Percentiles rank a stretch among this genome's conserved stretches.
Evolutionary conservation across 2,888 invertebrate species (phyloP).

Genomic region (Blastobasis adustella): DNA sequence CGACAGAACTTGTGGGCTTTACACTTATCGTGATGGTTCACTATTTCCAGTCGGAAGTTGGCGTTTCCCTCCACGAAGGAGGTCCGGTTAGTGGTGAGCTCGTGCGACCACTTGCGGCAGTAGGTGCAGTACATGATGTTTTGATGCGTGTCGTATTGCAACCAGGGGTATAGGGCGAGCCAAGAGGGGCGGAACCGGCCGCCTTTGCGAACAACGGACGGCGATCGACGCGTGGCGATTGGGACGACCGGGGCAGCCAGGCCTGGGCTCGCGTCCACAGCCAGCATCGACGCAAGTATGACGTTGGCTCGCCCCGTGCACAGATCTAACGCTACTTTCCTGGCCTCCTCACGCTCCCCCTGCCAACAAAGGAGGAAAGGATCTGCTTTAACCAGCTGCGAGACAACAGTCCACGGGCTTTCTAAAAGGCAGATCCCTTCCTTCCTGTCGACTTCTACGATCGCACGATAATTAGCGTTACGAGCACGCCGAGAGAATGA

Average conservation of each 20-base stretch:
- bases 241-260: too few relatives aligned
- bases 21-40: conserved; percentile 86
- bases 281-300: conserved; percentile 32
- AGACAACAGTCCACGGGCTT: conserved; percentile 11
- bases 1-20: conserved; percentile 83
- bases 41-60: conserved; percentile 84
- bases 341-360: conserved; percentile 32
- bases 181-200: conserved; percentile 81
- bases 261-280: conserved; percentile 28
- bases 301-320: conserved; percentile 26
- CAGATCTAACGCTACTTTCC: conserved; percentile 29
- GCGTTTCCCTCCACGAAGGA: conserved; percentile 86
- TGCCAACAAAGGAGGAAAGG: conserved; percentile 83
- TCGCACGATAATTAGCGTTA: not conserved
- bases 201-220: conserved; percentile 55
- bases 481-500: not conserved
- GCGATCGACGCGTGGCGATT: too few relatives aligned
- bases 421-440: conserved; percentile 61
- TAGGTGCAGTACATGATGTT: conserved; percentile 82
- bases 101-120: conserved; percentile 80
- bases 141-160: conserved; percentile 77
- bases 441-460: conserved; percentile 44
- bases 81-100: conserved; percentile 82
- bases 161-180: conserved; percentile 82
- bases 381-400: conserved; percentile 46